Evolutionary conservation across 2,113 vertebrate genomes (phyloP), one percentile per base, ranked within the genome.

Genomic region (Vimba vimba): DNA sequence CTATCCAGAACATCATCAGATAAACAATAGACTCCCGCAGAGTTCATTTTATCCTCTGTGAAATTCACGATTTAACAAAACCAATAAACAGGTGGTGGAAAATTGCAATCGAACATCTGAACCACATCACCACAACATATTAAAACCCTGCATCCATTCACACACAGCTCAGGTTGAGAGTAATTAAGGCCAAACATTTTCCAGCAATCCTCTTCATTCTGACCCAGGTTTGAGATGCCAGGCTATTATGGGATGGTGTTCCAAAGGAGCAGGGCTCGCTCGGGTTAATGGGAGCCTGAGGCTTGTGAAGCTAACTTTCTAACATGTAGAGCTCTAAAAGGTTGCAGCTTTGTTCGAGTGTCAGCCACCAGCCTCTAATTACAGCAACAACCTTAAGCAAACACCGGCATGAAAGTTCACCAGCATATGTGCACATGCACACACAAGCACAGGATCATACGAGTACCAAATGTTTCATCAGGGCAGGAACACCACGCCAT

Each of bases 151-250:
- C 57, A 45, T 85, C 68, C 47, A 30, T 81, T 85, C 47, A 25
- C 6, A 15, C 66, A 8, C 39, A 60, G 19, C 47, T 64, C 43
- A 52, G 91, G 83, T 89, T 89, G 84, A 88, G 91, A 79, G 91
- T 94, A 95, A 94, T 95, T 94, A 93, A 89, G 86, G 76, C 80
- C 91, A 86, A 93, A 92, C 85, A 93, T 93, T 93, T 93, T 90
- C 91, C 93, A 90, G 91, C 85, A 86, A 93, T 89, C 91, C 93
- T 92, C 91, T 91, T 92, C 84, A 91, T 82, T 84, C 85, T 88
- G 91, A 92, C 89, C 90, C 73, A 27, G 86, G 71, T 79, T 77
- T 74, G 87, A 89, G 87, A 89, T 93, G 91, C 93, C 91, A 23
- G 55, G 19, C 19, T 57, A 92, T 94, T 91, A 92, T 78, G 88